These are phyloP conservation scores for Zeus faber DNA, from an alignment of 2,113 vertebrate species.

Conservation along the genomic window DNA sequence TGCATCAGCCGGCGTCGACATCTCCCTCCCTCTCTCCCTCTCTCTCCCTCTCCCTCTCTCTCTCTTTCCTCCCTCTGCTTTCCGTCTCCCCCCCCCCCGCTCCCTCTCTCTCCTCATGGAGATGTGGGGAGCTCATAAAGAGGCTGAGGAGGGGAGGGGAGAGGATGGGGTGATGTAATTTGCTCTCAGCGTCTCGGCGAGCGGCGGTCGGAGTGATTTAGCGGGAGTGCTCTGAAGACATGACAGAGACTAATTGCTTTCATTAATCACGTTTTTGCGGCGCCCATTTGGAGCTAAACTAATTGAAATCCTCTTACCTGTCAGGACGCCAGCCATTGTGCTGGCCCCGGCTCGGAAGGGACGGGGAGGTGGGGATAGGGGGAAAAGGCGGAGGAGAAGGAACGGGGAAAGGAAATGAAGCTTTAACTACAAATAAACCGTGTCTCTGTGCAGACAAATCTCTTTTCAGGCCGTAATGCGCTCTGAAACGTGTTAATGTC, in stretches of 20 bases:
- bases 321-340: slow-evolving; percentile 44
- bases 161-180: slow-evolving; percentile 74
- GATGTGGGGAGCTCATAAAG: slow-evolving; percentile 74
- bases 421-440: slow-evolving; percentile 60
- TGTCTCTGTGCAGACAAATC: slow-evolving; percentile 64
- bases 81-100: not conserved
- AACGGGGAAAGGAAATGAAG: slow-evolving; percentile 57
- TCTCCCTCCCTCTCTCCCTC: not conserved
- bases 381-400: slow-evolving; percentile 8
- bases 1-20: slow-evolving; percentile 44
- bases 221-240: slow-evolving; percentile 53
- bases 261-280: slow-evolving; percentile 77
- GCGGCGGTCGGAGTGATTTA: slow-evolving; percentile 66
- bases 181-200: slow-evolving; percentile 66
- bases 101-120: slow-evolving; percentile 48
- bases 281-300: slow-evolving; percentile 12
- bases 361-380: slow-evolving; percentile 22
- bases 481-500: slow-evolving; percentile 64
- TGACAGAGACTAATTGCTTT: slow-evolving; percentile 82
- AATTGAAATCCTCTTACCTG: slow-evolving; percentile 62
- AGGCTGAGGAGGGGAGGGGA: slow-evolving; percentile 46
- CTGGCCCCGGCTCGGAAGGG: slow-evolving; percentile 22
- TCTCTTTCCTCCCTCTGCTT: slow-evolving; percentile 22
- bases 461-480: slow-evolving; percentile 64
- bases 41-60: slow-evolving; percentile 17